These are phyloP conservation scores for Eupsilia transversa DNA, from an alignment of 2,888 invertebrate genomes.

Conservation along the genomic window DNA sequence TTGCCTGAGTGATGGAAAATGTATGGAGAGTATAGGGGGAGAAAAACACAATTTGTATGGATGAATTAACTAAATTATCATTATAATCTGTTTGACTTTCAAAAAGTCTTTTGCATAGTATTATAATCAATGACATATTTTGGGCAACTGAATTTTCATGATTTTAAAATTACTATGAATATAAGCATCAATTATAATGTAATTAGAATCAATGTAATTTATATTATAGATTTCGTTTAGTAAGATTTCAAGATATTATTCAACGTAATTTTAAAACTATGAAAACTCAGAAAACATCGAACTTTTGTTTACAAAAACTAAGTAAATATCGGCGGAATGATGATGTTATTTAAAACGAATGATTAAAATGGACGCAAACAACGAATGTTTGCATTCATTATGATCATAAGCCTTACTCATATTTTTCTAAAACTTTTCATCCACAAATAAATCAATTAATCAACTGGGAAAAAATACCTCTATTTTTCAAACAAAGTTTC, in stretches of 20 bases:
- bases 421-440: background rate
- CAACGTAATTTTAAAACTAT: background rate
- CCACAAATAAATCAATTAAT: background rate
- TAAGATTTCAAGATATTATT: no score
- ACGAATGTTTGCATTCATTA: background rate
- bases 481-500: background rate
- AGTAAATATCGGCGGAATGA: background rate
- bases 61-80: background rate
- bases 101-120: background rate
- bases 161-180: background rate
- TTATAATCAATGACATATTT: background rate
- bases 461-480: background rate
- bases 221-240: no score
- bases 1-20: constrained; percentile 35
- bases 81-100: background rate
- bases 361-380: background rate
- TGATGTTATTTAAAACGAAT: background rate
- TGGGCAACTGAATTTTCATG: background rate
- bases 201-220: no score
- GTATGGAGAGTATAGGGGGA: background rate
- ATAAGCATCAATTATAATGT: no score
- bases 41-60: background rate
- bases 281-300: background rate
- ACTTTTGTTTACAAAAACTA: background rate
- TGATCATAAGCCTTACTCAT: no score